phyloP scores from a whole-genome alignment of 2,113 vertebrate genomes.

The Phocoena sinus region DNA sequence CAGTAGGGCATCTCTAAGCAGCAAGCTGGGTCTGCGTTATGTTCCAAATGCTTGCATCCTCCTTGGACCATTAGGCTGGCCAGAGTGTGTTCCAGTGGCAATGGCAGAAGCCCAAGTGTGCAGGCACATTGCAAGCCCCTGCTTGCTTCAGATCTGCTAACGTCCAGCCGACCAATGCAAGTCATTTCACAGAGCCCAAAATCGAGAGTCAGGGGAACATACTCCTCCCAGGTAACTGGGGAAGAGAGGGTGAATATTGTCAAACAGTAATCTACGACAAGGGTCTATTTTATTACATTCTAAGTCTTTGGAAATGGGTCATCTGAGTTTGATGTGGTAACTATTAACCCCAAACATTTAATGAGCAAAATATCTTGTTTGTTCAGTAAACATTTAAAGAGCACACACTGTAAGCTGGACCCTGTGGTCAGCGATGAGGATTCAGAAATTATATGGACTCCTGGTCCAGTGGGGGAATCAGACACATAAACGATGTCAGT shows the following conservation, averaged over 20 bases:
- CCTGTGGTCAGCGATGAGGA: neutral
- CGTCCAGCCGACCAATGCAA: neutral
- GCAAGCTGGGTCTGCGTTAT: neutral
- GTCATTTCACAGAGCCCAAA: neutral
- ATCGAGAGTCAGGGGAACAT: neutral
- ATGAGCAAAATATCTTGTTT: neutral
- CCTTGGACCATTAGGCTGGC: neutral
- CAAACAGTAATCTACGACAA: neutral
- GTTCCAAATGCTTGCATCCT: neutral
- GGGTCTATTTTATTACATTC: neutral
- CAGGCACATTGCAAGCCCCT: neutral
- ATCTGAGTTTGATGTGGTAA: neutral
- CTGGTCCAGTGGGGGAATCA: neutral
- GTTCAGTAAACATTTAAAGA: neutral
- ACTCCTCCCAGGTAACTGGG: neutral
- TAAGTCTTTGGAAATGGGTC: neutral
- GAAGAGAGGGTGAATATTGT: neutral
- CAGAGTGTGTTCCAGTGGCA: neutral
- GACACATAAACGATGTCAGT: neutral
- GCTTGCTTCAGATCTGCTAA: neutral
- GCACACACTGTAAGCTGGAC: neutral
- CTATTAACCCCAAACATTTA: neutral
- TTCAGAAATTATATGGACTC: neutral
- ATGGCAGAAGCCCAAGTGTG: neutral
- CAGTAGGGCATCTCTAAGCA: neutral